These are phyloP conservation scores for Anthoscopus minutus DNA, from an alignment of 2,113 vertebrate genomes.

Conservation along the genomic window DNA sequence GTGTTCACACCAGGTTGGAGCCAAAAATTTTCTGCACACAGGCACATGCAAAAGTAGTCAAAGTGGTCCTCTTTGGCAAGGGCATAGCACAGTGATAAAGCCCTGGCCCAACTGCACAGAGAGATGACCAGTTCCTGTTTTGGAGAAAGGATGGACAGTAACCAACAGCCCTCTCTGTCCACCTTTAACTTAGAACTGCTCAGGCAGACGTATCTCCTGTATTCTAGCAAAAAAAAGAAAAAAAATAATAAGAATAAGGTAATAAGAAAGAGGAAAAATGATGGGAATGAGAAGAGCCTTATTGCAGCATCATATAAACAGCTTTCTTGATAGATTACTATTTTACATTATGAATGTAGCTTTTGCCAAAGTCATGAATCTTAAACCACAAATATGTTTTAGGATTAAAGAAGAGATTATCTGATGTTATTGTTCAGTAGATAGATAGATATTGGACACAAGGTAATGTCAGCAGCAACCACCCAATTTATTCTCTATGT, in stretches of 20 bases:
- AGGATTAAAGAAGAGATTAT: not conserved
- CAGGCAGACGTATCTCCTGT: not conserved
- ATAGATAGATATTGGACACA: not conserved
- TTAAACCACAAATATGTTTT: not conserved
- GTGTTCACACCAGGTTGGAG: not conserved
- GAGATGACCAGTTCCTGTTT: not conserved
- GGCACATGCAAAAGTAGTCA: not conserved
- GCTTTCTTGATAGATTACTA: not conserved
- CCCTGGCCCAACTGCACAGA: not conserved
- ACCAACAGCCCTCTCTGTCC: not conserved
- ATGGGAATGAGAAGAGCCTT: not conserved
- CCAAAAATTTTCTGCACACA: not conserved
- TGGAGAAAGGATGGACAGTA: not conserved
- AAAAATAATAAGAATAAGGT: too few relatives aligned
- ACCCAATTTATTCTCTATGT: not conserved
- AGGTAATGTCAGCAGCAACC: not conserved
- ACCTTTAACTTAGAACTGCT: not conserved
- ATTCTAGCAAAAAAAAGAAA: not conserved
- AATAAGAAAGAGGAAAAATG: not conserved
- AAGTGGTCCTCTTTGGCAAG: not conserved
- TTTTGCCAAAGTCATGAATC: not conserved
- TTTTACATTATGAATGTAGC: not conserved
- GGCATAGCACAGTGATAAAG: not conserved
- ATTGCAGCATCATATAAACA: not conserved
- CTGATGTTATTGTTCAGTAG: not conserved